Evolutionary conservation across 1,140 invertebrate species (phyloP).

Genomic region (Trichonephila clavipes): DNA sequence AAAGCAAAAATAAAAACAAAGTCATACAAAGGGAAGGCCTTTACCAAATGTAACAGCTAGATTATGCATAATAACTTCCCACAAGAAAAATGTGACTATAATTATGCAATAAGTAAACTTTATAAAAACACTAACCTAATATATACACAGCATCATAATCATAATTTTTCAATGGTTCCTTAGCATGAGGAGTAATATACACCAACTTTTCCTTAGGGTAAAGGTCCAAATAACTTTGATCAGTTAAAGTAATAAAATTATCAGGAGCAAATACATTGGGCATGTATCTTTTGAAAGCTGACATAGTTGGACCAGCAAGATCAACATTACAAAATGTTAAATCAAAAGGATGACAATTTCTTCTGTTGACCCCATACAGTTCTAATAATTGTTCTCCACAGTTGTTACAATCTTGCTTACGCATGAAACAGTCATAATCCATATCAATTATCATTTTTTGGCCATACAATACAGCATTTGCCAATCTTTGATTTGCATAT

Average conservation of each 20-base stretch:
- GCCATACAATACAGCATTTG: slow-evolving; percentile 86
- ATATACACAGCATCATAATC: slow-evolving; percentile 91
- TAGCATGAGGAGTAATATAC: slow-evolving; percentile 93
- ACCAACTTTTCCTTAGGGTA: slow-evolving; percentile 91
- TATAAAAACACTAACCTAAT: slow-evolving; percentile 81
- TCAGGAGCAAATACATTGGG: slow-evolving; percentile 86
- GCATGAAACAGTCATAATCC: slow-evolving; percentile 90
- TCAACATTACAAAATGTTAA: slow-evolving; percentile 88
- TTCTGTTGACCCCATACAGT: slow-evolving; percentile 87
- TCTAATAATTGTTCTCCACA: slow-evolving; percentile 88
- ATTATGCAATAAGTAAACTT: too few relatives aligned
- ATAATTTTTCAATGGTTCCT: slow-evolving; percentile 85
- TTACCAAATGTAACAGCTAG: too few relatives aligned
- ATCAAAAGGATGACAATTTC: slow-evolving; percentile 87
- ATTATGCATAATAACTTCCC: too few relatives aligned
- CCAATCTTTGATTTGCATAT: slow-evolving; percentile 85
- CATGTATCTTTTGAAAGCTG: slow-evolving; percentile 84
- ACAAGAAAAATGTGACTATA: too few relatives aligned
- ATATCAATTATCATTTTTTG: slow-evolving; percentile 90
- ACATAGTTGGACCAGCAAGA: slow-evolving; percentile 82
- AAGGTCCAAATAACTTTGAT: slow-evolving; percentile 89
- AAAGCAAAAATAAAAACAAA: too few relatives aligned
- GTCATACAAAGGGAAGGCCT: too few relatives aligned
- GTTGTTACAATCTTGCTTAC: slow-evolving; percentile 85
- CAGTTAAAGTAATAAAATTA: slow-evolving; percentile 88